phyloP scores from a whole-genome alignment of 2,113 vertebrate species.

The Amazona vittata region DNA sequence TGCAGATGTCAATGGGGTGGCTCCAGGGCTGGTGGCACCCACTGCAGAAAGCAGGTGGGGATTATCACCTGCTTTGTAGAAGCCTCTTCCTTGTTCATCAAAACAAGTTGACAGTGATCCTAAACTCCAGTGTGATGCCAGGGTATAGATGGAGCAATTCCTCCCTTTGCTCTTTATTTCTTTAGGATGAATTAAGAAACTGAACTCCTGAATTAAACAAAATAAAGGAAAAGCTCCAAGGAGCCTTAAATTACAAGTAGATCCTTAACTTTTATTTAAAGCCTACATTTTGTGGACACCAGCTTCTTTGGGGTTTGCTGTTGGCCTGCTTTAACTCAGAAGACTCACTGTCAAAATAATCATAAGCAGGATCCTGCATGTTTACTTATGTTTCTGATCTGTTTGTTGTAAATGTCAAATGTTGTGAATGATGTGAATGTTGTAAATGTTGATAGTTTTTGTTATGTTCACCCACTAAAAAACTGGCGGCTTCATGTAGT shows the following conservation, averaged over 20 bases:
- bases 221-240: not conserved
- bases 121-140: too few species aligned
- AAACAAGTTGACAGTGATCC: not conserved
- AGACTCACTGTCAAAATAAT: not conserved
- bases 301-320: not conserved
- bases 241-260: not conserved
- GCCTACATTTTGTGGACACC: not conserved
- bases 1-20: not conserved
- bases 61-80: not conserved
- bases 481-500: not conserved
- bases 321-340: not conserved
- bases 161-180: not conserved
- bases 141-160: not conserved
- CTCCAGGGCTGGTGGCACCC: not conserved
- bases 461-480: not conserved
- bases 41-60: not conserved
- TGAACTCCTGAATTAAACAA: not conserved
- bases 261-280: not conserved
- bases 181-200: not conserved
- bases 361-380: not conserved
- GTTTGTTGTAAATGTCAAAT: conserved; percentile 15
- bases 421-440: not conserved
- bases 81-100: not conserved
- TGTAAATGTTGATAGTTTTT: conserved; percentile 1
- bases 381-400: not conserved